Evolutionary conservation across 2,113 vertebrate species (phyloP).

Genomic region (Callipepla squamata): DNA sequence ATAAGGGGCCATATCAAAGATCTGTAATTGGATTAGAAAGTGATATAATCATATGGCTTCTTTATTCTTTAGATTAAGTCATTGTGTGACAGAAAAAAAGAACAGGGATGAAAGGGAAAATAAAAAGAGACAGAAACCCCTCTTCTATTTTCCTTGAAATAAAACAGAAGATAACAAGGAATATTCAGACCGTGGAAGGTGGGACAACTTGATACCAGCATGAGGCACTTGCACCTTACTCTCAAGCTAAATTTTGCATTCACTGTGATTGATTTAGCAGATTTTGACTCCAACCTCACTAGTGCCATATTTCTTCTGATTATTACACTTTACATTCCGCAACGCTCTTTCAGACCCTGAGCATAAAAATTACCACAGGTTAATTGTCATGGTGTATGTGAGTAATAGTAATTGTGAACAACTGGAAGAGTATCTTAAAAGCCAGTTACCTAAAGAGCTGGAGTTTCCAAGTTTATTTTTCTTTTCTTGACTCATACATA

Average conservation of each 20-base stretch:
- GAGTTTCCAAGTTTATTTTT: background rate
- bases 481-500: background rate
- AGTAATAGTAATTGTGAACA: background rate
- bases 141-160: constrained; percentile 7
- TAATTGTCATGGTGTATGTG: background rate
- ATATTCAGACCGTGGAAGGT: background rate
- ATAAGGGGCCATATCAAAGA: constrained; percentile 71
- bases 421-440: background rate
- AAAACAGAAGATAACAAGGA: constrained; percentile 1
- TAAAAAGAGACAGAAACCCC: constrained; percentile 30
- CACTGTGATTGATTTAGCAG: background rate
- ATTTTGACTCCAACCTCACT: background rate
- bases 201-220: background rate
- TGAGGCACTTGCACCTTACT: background rate
- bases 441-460: background rate
- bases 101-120: background rate
- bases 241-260: background rate
- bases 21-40: constrained; percentile 73
- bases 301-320: background rate
- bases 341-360: background rate
- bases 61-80: constrained; percentile 70
- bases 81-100: constrained; percentile 54
- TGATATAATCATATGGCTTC: constrained; percentile 59
- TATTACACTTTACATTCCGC: background rate
- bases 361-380: background rate